A percentile compares a stretch with the other conserved stretches of the same genome.
Conservation (phyloP, 1,140 invertebrate species). For the Aleiodes sp. region DNA sequence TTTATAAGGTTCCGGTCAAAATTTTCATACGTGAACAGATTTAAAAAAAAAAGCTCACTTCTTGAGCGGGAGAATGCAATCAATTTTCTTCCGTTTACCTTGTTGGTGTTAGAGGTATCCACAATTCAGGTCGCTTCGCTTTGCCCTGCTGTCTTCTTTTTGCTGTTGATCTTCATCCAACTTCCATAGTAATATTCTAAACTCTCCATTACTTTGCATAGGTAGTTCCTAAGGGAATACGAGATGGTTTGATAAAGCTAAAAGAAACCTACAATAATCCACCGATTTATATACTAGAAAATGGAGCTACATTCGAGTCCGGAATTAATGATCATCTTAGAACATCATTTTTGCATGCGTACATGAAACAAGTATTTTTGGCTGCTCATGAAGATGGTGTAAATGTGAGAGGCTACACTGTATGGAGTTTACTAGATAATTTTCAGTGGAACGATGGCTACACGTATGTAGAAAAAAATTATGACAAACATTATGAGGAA, state of each 20-base stretch:
- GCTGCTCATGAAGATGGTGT: not conserved
- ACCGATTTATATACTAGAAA: not conserved
- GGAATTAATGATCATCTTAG: not conserved
- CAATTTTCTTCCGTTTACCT: too few relatives aligned
- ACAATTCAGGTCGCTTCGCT: too few relatives aligned
- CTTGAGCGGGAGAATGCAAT: too few relatives aligned
- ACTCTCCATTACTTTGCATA: not conserved
- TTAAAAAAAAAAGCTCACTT: too few relatives aligned
- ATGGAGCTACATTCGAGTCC: not conserved
- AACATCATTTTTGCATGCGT: not conserved
- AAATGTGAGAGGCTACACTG: not conserved
- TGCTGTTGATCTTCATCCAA: too few relatives aligned
- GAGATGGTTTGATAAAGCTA: not conserved
- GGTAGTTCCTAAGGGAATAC: not conserved
- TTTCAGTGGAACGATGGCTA: not conserved
- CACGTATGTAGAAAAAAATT: not conserved
- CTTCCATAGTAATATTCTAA: too few relatives aligned
- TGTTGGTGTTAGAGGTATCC: too few relatives aligned
- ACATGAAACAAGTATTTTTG: not conserved
- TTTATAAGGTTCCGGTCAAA: too few relatives aligned
- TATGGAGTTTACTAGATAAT: not conserved
- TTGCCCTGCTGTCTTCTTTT: too few relatives aligned
- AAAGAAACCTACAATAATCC: not conserved
- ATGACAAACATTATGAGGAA: too few relatives aligned
- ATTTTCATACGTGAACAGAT: too few relatives aligned